These are phyloP conservation scores for Idaea dimidiata DNA, from an alignment of 2,888 invertebrate genomes.

Conservation along the genomic window DNA sequence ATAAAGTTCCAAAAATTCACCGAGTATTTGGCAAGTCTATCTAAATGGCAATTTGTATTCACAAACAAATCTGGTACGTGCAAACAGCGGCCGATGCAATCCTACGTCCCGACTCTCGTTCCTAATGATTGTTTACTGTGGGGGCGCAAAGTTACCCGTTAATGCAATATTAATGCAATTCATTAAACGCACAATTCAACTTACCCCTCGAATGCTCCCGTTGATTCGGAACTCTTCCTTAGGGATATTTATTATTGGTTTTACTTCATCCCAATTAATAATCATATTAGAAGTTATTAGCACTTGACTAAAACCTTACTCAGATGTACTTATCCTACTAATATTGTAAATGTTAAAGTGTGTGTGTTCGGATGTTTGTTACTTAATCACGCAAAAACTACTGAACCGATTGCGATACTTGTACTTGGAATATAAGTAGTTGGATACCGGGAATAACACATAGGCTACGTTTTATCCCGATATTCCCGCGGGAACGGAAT, in stretches of 20 bases:
- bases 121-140: constrained; percentile 77
- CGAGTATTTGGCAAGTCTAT: constrained; percentile 16
- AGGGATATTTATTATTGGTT: constrained; percentile 12
- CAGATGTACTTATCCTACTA: too few relatives aligned
- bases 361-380: too few relatives aligned
- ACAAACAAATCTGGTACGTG: constrained; percentile 68
- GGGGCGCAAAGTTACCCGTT: constrained; percentile 71
- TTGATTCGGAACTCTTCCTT: constrained; percentile 11
- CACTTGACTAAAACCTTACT: too few relatives aligned
- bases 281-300: background rate
- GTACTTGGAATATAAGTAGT: too few relatives aligned
- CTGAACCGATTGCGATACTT: too few relatives aligned
- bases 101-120: constrained; percentile 40
- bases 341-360: too few relatives aligned
- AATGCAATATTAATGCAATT: constrained; percentile 82
- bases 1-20: too few relatives aligned
- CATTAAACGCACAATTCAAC: constrained; percentile 77
- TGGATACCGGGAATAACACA: too few relatives aligned
- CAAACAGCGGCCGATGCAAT: constrained; percentile 54
- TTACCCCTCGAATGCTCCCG: constrained; percentile 34
- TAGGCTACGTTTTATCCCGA: too few relatives aligned
- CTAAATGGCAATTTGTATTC: constrained; percentile 73
- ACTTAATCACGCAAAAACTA: too few relatives aligned
- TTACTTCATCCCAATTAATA: background rate
- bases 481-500: too few relatives aligned